Base-by-base conservation (phyloP, 2,113 vertebrate genomes). In the Coracopsis vasa region DNA sequence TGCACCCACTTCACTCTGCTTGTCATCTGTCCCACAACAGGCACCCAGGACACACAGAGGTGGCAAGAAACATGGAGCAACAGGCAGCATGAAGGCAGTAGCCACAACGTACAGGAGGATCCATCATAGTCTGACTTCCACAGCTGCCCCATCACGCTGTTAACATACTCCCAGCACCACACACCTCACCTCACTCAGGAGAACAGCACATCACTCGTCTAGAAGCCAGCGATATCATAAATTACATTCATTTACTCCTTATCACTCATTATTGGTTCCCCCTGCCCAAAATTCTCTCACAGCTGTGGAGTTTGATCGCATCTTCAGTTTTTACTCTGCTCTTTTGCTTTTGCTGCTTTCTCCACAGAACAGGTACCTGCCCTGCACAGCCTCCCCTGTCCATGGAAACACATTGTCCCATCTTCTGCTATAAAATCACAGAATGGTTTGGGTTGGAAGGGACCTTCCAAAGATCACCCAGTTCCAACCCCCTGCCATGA, bases 81-180 rank as follows among this genome's bases (percentile, higher is more conserved):
- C 13, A 21, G 45, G 10, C 1, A 0, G 35, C n/a, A 13, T 1
- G 0, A 35, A 33, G 45, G 18, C 1, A 1, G 42, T 1, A 62
- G 54, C 61, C 71, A 54, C 24, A 7, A 17, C 1, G 1, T 12
- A 5, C 27, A 44, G 23, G 1, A 33, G 20, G 60, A 88, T 24
- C 45, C 21, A 0, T 24, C 37, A 15, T 73, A 85, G 65, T 33
- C 35, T 1, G 6, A 56, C 25, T 44, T 4, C 14, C 41, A 65
- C 6, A 3, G 82, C 47, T 33, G 53, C 33, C 44, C 60, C 7
- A 0, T 8, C 66, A 17, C 3, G 0, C 42, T 58, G 24, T 6
- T 31, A 37, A 23, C 23, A 21, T 28, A 16, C 44, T 25, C 8
- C 27, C 10, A 3, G 37, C 14, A 9, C 45, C 47, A 31, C 61